phyloP scores from a whole-genome alignment of 2,797 vertebrate genomes.

The Crenichthys baileyi region DNA sequence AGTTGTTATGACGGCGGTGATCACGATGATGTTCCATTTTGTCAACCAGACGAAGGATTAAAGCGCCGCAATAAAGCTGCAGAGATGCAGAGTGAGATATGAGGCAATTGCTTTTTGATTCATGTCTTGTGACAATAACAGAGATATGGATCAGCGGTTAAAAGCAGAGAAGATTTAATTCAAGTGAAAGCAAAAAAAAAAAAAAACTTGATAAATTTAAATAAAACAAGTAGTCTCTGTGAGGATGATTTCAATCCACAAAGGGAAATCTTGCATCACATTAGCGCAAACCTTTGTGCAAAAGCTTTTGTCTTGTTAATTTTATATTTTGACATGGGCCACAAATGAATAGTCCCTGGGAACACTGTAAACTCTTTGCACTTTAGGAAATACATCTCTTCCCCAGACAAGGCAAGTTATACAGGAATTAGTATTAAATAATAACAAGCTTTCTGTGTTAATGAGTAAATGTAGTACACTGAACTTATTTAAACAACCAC shows the following conservation, averaged over 20 bases:
- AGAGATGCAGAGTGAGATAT: constrained; percentile 51
- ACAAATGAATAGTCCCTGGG: constrained; percentile 7
- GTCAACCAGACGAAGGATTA: constrained; percentile 58
- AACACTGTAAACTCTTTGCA: constrained; percentile 31
- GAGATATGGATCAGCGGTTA: constrained; percentile 44
- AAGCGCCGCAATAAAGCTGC: constrained; percentile 45
- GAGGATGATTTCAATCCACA: constrained; percentile 33
- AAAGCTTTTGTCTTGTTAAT: constrained; percentile 44
- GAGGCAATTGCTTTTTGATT: constrained; percentile 57
- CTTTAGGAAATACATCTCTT: constrained; percentile 14
- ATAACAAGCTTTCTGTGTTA: constrained; percentile 33
- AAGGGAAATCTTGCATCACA: constrained; percentile 22
- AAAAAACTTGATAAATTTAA: constrained; percentile 27
- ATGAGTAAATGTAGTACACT: constrained; percentile 31
- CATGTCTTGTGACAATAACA: constrained; percentile 38
- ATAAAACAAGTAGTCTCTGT: constrained; percentile 25
- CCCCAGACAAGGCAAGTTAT: constrained; percentile 5
- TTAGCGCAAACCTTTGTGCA: constrained; percentile 15
- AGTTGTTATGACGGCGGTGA: constrained; percentile 51
- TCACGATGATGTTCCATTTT: constrained; percentile 50
- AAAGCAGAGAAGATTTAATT: constrained; percentile 27
- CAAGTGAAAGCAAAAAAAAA: constrained; percentile 21
- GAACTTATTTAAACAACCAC: constrained; percentile 17
- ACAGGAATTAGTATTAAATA: constrained; percentile 35
- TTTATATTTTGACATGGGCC: constrained; percentile 46